Evolutionary conservation across 30 jellyfish, hydroid and myxozoan genomes (phyloP), one percentile per base, ranked within the genome.

Genomic region (Hydractinia echinata): DNA sequence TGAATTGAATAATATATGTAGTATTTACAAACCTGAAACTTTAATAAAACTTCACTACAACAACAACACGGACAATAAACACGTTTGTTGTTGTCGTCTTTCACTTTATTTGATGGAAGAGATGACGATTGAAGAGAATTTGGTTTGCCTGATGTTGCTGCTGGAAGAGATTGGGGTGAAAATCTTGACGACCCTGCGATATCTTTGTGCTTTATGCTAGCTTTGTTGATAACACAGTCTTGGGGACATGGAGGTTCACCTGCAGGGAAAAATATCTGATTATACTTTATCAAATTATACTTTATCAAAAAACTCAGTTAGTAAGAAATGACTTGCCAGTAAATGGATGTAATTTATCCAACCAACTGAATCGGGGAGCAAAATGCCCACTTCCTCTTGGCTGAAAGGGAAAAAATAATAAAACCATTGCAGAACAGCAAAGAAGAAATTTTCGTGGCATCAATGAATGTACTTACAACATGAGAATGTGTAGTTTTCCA

Each of bases 351-450:
- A 91, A 67, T 56, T 78, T 81, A 79, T 91, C 95, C 14, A 91
- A 86, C 98, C 98, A 91, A 21, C 79, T 90, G 82, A 53, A 85
- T 72, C 98, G 76, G 48, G 93, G 11, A 21, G 88, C 96, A 73
- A 82, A 91, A 76, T 85, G 98, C 6, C 98, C 98, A 73, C 76
- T 88, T 50, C 96, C 98, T 86, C 87, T 91, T 4, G 96, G 96
- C 98, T 91, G 58, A 54, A 72, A 70, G 10, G 13, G 44, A 68
- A 10, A 21, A 66, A 66, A 4, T 39, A 11, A 61, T 4, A 61
- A 61, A 39, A 19, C n/a, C 1, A 72, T 8, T 58, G 19, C 69
- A 58, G 15, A 58, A 58, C 18, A 58, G 15, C 15, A 11, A 64
- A 64, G 74, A 6, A 64, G 39, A 6, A 64, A 64, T 7, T 6